Percentiles rank a stretch among this genome's conserved stretches.
These are phyloP conservation scores for Mesoligia furuncula DNA, from an alignment of 2,888 invertebrate species.

Conservation along the genomic window DNA sequence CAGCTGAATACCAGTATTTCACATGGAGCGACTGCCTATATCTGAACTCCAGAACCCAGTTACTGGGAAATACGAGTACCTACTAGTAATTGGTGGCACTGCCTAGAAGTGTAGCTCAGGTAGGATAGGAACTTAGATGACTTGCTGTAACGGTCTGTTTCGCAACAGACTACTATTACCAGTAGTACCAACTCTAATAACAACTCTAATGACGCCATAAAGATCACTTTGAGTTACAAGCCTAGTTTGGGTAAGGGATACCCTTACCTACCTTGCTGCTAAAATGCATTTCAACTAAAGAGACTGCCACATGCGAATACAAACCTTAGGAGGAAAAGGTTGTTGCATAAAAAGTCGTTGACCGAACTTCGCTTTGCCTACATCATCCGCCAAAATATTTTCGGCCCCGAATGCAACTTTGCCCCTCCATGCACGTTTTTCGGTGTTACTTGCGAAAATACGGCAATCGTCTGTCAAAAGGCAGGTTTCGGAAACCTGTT, in stretches of 20 bases:
- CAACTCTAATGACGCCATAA: not conserved
- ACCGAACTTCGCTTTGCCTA: constrained; percentile 22
- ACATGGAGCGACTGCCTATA: too few species aligned
- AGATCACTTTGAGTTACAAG: not conserved
- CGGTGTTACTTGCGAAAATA: constrained; percentile 50
- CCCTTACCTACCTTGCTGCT: not conserved
- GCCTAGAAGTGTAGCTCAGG: not conserved
- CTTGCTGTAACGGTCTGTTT: not conserved
- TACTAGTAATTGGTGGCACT: not conserved
- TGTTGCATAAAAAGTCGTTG: constrained; percentile 5
- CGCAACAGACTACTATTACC: not conserved
- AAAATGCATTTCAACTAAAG: not conserved
- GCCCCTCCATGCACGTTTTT: constrained; percentile 8
- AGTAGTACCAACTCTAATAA: not conserved
- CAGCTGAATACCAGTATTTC: too few species aligned
- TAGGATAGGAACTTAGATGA: not conserved
- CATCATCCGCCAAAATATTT: constrained; percentile 26
- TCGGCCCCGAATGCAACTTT: constrained; percentile 18
- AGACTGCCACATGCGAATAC: not conserved
- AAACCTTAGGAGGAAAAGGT: constrained; percentile 1
- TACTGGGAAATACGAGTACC: not conserved
- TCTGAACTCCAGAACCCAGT: too few species aligned
- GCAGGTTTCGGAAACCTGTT: constrained; percentile 56
- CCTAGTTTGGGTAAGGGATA: not conserved
- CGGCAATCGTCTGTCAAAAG: constrained; percentile 33